Evolutionary conservation across 2,888 invertebrate genomes (phyloP).

Genomic region (Acronicta psi): DNA sequence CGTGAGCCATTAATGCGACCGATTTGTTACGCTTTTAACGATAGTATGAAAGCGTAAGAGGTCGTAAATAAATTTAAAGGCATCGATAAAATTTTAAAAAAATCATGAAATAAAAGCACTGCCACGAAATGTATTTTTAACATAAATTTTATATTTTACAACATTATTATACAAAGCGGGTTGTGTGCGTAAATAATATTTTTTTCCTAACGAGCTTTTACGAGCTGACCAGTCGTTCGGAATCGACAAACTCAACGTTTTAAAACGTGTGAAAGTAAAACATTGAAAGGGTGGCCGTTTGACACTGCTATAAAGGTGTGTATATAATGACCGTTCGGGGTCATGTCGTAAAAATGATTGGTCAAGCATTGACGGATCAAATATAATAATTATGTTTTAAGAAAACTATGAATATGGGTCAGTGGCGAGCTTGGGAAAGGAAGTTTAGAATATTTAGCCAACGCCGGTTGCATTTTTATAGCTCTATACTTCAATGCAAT

Average conservation of each 20-base stretch:
- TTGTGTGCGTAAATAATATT: slow-evolving; percentile 63
- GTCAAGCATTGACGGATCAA: slow-evolving; percentile 83
- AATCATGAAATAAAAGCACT: slow-evolving; percentile 52
- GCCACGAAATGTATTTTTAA: slow-evolving; percentile 54
- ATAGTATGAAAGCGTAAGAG: slow-evolving; percentile 41
- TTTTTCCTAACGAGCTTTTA: slow-evolving; percentile 76
- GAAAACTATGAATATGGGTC: slow-evolving; percentile 80
- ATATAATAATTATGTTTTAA: slow-evolving; percentile 72
- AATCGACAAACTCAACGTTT: slow-evolving; percentile 79
- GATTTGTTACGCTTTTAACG: slow-evolving; percentile 61
- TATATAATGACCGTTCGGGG: slow-evolving; percentile 74
- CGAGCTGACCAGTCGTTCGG: slow-evolving; percentile 77
- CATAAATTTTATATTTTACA: slow-evolving; percentile 84
- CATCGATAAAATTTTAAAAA: slow-evolving; percentile 58
- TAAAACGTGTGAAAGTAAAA: slow-evolving; percentile 87
- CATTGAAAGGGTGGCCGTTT: slow-evolving; percentile 74
- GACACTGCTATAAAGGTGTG: slow-evolving; percentile 72
- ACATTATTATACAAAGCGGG: slow-evolving; percentile 80
- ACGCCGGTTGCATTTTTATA: slow-evolving; percentile 46
- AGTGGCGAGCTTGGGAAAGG: slow-evolving; percentile 83
- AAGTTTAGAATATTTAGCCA: slow-evolving; percentile 60
- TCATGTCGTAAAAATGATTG: slow-evolving; percentile 81
- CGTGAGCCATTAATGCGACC: slow-evolving; percentile 49
- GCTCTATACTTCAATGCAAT: slow-evolving; percentile 16
- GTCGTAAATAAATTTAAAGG: slow-evolving; percentile 54